Percentiles rank a stretch among this genome's conserved stretches.
These are phyloP conservation scores for Drosophila ananassae DNA, from an alignment of 1,140 invertebrate species.

Conservation along the genomic window DNA sequence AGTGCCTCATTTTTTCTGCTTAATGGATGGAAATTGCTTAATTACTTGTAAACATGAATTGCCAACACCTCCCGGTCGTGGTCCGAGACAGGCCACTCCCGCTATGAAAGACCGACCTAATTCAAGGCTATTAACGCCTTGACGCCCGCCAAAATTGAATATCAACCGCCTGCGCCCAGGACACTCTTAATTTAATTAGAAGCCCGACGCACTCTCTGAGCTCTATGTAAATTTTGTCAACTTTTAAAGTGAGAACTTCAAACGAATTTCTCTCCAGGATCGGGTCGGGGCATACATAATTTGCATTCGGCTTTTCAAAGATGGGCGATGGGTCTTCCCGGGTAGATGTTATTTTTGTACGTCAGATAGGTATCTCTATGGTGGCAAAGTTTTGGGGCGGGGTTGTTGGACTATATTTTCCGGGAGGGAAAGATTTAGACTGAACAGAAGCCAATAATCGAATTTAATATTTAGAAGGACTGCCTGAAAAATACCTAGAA, in stretches of 20 bases:
- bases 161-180: constrained; percentile 61
- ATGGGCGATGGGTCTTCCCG: background rate
- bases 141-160: constrained; percentile 66
- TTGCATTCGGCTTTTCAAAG: constrained; percentile 34
- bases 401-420: constrained; percentile 1
- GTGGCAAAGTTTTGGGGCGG: background rate
- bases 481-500: constrained; percentile 1
- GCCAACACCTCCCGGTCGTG: constrained; percentile 60
- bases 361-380: constrained; percentile 27
- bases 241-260: constrained; percentile 74
- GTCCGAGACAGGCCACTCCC: constrained; percentile 26
- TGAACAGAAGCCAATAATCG: constrained; percentile 14
- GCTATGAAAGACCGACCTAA: constrained; percentile 47
- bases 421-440: constrained; percentile 16
- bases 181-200: constrained; percentile 78
- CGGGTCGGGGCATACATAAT: constrained; percentile 57
- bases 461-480: constrained; percentile 15
- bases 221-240: constrained; percentile 73
- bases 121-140: constrained; percentile 78
- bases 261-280: constrained; percentile 57
- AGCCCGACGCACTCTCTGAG: constrained; percentile 26
- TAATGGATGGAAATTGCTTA: constrained; percentile 71
- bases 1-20: constrained; percentile 43
- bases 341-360: constrained; percentile 36
- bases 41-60: constrained; percentile 82